A percentile compares a stretch with the other conserved stretches of the same genome.
Evolutionary conservation across 2,113 vertebrate genomes (phyloP).

Genomic region (Phasianus colchicus): DNA sequence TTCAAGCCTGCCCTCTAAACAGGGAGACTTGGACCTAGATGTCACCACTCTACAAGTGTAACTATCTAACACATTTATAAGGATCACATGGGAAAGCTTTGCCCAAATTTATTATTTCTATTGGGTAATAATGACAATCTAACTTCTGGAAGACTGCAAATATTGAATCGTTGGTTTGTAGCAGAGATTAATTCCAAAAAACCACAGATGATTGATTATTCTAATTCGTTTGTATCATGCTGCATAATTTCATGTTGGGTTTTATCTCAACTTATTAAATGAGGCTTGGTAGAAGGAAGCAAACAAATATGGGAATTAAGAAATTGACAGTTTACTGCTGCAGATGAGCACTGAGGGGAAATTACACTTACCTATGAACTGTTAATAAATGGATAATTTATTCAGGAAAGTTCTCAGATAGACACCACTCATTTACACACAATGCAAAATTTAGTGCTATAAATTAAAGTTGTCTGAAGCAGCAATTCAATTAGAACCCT

Average conservation of each 20-base stretch:
- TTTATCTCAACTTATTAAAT: constrained; percentile 63
- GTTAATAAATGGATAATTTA: constrained; percentile 58
- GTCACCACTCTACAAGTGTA: not conserved
- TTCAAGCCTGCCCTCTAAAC: not conserved
- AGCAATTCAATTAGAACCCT: constrained; percentile 41
- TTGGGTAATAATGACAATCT: not conserved
- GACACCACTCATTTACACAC: constrained; percentile 3
- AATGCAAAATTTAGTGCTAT: not conserved
- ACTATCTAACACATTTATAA: not conserved
- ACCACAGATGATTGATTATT: constrained; percentile 30
- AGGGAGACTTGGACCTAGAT: not conserved
- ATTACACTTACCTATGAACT: constrained; percentile 28
- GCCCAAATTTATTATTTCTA: not conserved
- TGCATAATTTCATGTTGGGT: constrained; percentile 49
- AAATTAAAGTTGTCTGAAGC: constrained; percentile 24
- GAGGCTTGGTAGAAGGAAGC: constrained; percentile 40
- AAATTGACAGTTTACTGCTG: constrained; percentile 42
- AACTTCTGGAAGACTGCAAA: no score
- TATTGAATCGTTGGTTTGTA: not conserved
- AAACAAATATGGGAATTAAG: constrained; percentile 49
- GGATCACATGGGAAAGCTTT: not conserved
- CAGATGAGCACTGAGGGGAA: constrained; percentile 48
- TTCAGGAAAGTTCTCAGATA: constrained; percentile 31
- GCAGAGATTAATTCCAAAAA: constrained; percentile 18
- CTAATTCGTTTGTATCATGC: constrained; percentile 21